Evolutionary conservation across 2,797 vertebrate genomes (phyloP).

Genomic region (Enteromius viviparus): DNA sequence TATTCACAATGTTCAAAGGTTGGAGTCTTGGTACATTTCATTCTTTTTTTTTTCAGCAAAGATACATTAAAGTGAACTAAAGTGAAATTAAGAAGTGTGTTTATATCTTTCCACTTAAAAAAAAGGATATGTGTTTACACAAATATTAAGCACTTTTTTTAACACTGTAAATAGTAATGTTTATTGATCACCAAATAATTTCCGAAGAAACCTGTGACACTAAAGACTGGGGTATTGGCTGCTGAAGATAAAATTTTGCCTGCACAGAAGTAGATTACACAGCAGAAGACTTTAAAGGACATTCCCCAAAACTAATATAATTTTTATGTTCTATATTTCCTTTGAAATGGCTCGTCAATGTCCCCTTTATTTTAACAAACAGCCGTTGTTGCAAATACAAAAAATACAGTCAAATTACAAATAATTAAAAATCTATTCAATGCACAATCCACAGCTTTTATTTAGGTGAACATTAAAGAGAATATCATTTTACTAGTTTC

Average conservation of each 20-base stretch:
- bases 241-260: background rate
- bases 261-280: background rate
- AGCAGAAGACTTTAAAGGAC: background rate
- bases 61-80: background rate
- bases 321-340: background rate
- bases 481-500: too few species aligned
- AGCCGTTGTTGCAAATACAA: background rate
- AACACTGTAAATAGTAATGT: background rate
- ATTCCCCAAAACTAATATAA: background rate
- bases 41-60: background rate
- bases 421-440: background rate
- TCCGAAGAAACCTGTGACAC: background rate
- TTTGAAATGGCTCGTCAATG: background rate
- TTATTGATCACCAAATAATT: background rate
- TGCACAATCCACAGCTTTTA: background rate
- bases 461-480: background rate
- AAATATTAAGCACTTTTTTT: background rate
- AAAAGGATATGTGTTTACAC: background rate
- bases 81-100: background rate
- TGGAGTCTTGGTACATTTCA: background rate
- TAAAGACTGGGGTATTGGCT: background rate
- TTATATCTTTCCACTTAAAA: background rate
- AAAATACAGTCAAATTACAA: background rate
- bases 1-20: background rate
- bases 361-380: background rate